Evolutionary conservation across 2,888 invertebrate species (phyloP), one percentile per base, ranked within the genome.

Genomic region (Pristionchus mayeri): DNA sequence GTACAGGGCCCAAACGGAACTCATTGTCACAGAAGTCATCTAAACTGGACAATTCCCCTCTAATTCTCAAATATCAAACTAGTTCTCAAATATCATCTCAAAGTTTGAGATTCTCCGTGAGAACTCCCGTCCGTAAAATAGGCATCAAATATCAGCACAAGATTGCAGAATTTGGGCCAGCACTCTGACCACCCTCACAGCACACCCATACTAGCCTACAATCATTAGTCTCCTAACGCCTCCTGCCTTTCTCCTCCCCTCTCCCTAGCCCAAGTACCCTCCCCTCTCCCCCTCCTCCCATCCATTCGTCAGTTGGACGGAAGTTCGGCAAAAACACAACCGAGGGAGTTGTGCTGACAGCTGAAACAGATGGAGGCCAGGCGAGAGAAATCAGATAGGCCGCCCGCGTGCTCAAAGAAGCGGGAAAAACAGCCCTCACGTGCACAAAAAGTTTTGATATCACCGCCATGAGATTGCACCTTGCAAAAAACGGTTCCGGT

Each of bases 321-420:
- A 71, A 71, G 71, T 71, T 71, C 71, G 71, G 40, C 40, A 71
- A 71, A 71, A 71, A 71, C 21, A 21, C n/a, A n/a, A 40, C 7
- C 18, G 13, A 27, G 27, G 24, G 4, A 2, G 34, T 34, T 9
- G 24, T 71, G 71, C 34, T 71, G 71, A 71, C 71, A 71, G 71
- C 71, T n/a, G 34, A 30, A 50, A 76, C 50, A 48, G 27, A n/a
- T n/a, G 57, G 27, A 44, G 6, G 16, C 71, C 9, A 76, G 76
- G 48, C 27, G 40, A 75, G n/a, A n/a, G 75, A 75, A 75, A 75
- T 40, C 37, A 44, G 40, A 75, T 40, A n/a, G n/a, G n/a, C n/a
- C n/a, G n/a, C n/a, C n/a, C n/a, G n/a, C n/a, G n/a, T n/a, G n/a
- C n/a, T n/a, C n/a, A n/a, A n/a, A n/a, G n/a, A n/a, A n/a, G n/a